Evolutionary conservation across 2,797 vertebrate species (phyloP), one percentile per base, ranked within the genome.

Genomic region (Chaetodon trifasciatus): DNA sequence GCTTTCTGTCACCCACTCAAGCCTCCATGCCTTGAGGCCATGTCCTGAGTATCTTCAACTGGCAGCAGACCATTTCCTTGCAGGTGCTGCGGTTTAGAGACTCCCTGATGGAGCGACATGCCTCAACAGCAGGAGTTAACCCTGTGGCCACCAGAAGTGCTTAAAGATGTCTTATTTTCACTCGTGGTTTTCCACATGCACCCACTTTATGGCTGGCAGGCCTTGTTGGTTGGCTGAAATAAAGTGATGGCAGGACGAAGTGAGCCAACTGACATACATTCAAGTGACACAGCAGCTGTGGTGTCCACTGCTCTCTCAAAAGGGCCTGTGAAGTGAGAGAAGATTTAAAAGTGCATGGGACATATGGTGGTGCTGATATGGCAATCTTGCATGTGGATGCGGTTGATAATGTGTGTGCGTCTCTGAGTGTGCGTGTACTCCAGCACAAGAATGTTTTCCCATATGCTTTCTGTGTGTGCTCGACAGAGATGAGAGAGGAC

Each of bases 391-490:
- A 49, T 79, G 66, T 77, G 83, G 69, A 70, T 77, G 56, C 74
- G 76, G 68, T 49, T 82, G 78, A 83, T 85, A 77, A 79, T 62
- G 66, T 83, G 73, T 55, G 57, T 70, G 57, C 63, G 50, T 79
- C 63, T 62, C 65, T 62, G 47, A 62, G 32, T 69, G 63, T 62
- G 57, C 77, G 78, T 81, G 64, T 82, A 8, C 76, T 88, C 35
- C 61, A 78, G 78, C 55, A 23, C 70, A 79, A 83, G 78, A 87
- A 80, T 81, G 79, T 77, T 92, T 88, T 89, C 86, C 75, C 90
- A 88, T 88, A 83, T 91, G 86, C 69, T 66, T 77, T 86, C 81
- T 89, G 60, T 89, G 87, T 90, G 87, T 88, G 84, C 88, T 86
- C 39, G 32, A 64, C 77, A 76, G 84, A 88, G 84, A 85, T 85